Percentiles rank a stretch among this genome's conserved stretches.
phyloP scores from a whole-genome alignment of 1,140 invertebrate species.

The Periplaneta americana region DNA sequence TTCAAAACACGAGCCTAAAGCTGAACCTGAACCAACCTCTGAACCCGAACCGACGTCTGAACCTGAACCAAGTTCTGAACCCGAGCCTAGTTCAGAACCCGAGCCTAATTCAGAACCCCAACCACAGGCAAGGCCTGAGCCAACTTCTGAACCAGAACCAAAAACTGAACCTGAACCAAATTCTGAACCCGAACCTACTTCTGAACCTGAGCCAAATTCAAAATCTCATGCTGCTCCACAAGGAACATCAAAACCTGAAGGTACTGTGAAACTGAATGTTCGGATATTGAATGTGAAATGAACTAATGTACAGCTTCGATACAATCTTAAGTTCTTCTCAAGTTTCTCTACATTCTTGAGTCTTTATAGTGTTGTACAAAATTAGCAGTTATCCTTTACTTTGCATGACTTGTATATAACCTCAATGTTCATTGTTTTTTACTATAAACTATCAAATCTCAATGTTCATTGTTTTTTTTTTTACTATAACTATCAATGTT shows the following conservation, averaged over 20 bases:
- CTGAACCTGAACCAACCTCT: conserved; percentile 31
- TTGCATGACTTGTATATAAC: background rate
- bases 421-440: background rate
- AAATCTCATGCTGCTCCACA: conserved; percentile 18
- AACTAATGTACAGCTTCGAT: background rate
- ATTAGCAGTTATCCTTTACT: background rate
- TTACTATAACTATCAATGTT: too few relatives aligned
- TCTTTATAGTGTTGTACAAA: background rate
- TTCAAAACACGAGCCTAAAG: conserved; percentile 34
- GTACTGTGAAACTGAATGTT: background rate
- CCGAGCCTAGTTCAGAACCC: conserved; percentile 28
- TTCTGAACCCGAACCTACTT: conserved; percentile 28
- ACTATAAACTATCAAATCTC: background rate
- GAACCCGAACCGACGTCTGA: conserved; percentile 34
- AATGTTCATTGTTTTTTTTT: too few relatives aligned
- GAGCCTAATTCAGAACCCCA: conserved; percentile 30
- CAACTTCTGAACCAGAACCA: conserved; percentile 21
- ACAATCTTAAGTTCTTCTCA: background rate
- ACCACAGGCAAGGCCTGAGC: conserved; percentile 28
- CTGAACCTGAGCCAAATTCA: conserved; percentile 28
- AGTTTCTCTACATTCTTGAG: background rate
- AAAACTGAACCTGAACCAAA: conserved; percentile 21
- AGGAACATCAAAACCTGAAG: background rate
- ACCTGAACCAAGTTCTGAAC: conserved; percentile 32
- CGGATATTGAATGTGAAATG: background rate